phyloP scores from a whole-genome alignment of 2,888 invertebrate species.

The Habrosyne pyritoides region DNA sequence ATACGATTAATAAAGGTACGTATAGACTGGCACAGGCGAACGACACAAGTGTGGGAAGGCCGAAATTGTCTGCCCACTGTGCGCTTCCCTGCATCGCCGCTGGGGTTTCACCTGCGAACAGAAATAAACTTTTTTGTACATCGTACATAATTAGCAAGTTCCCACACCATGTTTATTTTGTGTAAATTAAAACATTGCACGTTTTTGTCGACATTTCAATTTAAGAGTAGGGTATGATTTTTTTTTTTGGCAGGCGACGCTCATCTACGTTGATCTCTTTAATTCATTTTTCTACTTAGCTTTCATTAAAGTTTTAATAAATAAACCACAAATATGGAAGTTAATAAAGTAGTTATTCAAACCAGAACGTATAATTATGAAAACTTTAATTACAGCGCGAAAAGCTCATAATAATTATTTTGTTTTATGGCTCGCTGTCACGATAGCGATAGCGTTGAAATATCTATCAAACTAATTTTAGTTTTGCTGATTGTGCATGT shows the following conservation, averaged over 20 bases:
- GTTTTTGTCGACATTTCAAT: background rate
- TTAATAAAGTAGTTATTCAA: background rate
- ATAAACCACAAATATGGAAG: background rate
- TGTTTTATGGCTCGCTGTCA: slow-evolving; percentile 46
- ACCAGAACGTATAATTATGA: background rate
- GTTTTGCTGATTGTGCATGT: no score
- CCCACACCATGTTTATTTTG: slow-evolving; percentile 10
- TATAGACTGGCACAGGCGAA: slow-evolving; percentile 42
- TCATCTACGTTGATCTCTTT: no score
- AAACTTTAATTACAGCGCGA: slow-evolving; percentile 40
- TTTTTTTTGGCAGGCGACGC: no score
- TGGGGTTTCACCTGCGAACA: slow-evolving; percentile 89
- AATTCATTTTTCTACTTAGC: no score
- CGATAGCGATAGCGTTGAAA: slow-evolving; percentile 25
- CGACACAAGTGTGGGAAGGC: slow-evolving; percentile 47
- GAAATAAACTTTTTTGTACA: slow-evolving; percentile 26
- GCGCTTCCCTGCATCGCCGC: slow-evolving; percentile 93
- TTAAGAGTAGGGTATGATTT: no score
- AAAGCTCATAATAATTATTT: slow-evolving; percentile 40
- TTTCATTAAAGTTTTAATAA: no score
- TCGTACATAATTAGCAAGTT: slow-evolving; percentile 15
- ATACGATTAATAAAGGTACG: slow-evolving; percentile 34
- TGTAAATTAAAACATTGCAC: slow-evolving; percentile 1
- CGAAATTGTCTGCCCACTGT: slow-evolving; percentile 64
- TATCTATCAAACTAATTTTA: no score